Evolutionary conservation across 2,888 invertebrate genomes (phyloP).

Genomic region (Tubulanus polymorphus): DNA sequence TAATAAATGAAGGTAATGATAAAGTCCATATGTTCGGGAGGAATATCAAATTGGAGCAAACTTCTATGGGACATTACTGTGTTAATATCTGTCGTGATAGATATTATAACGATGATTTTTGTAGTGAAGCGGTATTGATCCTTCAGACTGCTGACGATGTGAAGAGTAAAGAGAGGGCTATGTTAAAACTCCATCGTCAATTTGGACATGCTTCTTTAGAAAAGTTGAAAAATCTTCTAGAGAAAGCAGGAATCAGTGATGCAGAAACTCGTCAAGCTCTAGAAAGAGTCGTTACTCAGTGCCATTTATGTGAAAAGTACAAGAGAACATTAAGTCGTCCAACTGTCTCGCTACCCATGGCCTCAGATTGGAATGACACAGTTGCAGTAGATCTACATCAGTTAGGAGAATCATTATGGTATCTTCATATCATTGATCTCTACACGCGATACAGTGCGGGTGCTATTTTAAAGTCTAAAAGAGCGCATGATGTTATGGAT

Average conservation of each 20-base stretch:
- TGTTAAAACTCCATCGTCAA: background rate
- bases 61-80: background rate
- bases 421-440: slow-evolving; percentile 17
- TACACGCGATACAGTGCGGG: slow-evolving; percentile 18
- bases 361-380: slow-evolving; percentile 11
- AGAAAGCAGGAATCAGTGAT: background rate
- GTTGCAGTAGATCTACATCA: slow-evolving; percentile 9
- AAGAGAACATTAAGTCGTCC: slow-evolving; percentile 6
- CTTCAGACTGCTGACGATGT: background rate
- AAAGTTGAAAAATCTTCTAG: background rate
- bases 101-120: background rate
- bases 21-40: background rate
- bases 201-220: background rate
- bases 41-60: background rate
- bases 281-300: background rate
- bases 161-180: background rate
- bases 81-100: background rate
- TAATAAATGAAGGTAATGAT: background rate
- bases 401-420: slow-evolving; percentile 1
- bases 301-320: background rate
- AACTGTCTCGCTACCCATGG: slow-evolving; percentile 8
- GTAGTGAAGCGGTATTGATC: background rate
- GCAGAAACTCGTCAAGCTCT: background rate
- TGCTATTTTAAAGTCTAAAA: slow-evolving; percentile 12
- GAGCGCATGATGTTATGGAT: slow-evolving; percentile 12